phyloP scores from a whole-genome alignment of 2,113 vertebrate species.

The Lepus europaeus region DNA sequence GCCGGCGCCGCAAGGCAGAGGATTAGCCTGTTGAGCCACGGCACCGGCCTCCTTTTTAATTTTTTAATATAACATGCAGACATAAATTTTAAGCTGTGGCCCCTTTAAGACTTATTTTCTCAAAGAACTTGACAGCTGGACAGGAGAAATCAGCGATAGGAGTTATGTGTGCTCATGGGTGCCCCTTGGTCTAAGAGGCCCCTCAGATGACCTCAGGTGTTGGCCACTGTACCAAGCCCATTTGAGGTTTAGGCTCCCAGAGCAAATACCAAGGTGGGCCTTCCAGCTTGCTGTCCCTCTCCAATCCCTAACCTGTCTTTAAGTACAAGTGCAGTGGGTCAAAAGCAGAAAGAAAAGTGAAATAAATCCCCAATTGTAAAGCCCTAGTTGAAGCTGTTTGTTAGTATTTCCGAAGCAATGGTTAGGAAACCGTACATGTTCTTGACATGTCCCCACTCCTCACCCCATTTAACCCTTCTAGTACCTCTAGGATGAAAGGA shows the following conservation, averaged over 20 bases:
- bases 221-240: not conserved
- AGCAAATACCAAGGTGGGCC: not conserved
- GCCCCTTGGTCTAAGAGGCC: not conserved
- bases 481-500: not conserved
- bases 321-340: not conserved
- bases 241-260: not conserved
- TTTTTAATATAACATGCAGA: not conserved
- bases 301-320: not conserved
- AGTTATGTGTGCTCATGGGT: not conserved
- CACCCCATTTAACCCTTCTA: constrained; percentile 25
- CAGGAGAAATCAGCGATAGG: not conserved
- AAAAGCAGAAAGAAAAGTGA: constrained; percentile 42
- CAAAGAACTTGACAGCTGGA: not conserved
- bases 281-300: not conserved
- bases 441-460: not conserved
- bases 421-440: constrained; percentile 13
- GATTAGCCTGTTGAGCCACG: no score
- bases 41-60: not conserved
- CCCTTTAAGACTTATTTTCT: constrained; percentile 25
- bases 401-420: constrained; percentile 46
- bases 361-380: not conserved
- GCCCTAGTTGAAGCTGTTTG: not conserved
- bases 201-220: not conserved
- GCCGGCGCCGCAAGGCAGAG: no score
- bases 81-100: not conserved